Conservation (phyloP, 2,888 invertebrate genomes). For the Opisthograptis luteolata region DNA sequence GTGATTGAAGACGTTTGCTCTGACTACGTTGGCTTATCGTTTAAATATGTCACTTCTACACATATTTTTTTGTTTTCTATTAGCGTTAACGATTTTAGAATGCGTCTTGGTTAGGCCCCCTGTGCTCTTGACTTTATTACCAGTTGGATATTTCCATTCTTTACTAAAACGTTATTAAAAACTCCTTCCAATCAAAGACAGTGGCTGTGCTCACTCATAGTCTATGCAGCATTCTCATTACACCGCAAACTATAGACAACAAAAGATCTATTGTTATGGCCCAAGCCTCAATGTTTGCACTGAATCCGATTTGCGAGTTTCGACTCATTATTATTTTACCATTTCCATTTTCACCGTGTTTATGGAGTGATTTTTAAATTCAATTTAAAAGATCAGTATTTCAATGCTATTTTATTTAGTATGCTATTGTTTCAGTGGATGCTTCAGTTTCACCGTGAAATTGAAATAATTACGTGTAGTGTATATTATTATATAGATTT, state of each 20-base stretch:
- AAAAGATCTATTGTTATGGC: constrained; percentile 21
- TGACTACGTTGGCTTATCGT: too few species aligned
- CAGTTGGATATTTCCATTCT: too few species aligned
- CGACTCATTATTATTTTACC: constrained; percentile 9
- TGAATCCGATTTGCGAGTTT: constrained; percentile 17
- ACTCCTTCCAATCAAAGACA: constrained; percentile 7
- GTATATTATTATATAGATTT: too few species aligned
- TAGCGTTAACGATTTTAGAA: too few species aligned
- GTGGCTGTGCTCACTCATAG: constrained; percentile 3
- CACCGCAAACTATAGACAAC: constrained; percentile 10
- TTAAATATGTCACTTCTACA: too few species aligned
- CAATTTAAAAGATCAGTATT: constrained; percentile 7
- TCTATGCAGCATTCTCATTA: constrained; percentile 20
- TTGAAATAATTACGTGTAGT: too few species aligned
- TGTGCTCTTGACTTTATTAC: too few species aligned
- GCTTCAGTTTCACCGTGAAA: too few species aligned
- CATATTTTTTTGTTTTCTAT: too few species aligned
- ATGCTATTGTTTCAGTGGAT: background rate
- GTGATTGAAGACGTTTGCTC: too few species aligned
- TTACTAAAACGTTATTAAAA: background rate
- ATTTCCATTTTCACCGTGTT: background rate
- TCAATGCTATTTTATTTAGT: background rate
- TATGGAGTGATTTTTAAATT: constrained; percentile 9
- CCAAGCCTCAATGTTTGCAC: constrained; percentile 15
- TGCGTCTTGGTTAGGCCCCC: too few species aligned